Percentiles rank a stretch among this genome's conserved stretches.
phyloP scores from a whole-genome alignment of 2,888 invertebrate genomes.

The Tiliacea citrago region DNA sequence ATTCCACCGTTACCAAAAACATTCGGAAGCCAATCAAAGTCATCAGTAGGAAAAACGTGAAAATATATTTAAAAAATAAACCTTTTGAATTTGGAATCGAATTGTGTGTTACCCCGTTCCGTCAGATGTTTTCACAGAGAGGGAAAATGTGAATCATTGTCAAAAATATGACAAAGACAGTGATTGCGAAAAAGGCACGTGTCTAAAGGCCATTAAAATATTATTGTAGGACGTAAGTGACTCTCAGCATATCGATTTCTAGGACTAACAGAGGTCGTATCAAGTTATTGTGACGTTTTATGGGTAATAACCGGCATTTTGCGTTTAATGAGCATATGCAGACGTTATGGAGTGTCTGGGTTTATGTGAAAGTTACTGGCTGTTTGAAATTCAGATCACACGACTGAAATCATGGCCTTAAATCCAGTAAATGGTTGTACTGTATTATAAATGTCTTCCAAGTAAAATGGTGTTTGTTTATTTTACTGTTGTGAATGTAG shows the following conservation, averaged over 20 bases:
- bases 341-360: conserved; percentile 29
- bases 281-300: conserved; percentile 39
- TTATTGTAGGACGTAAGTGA: conserved; percentile 1
- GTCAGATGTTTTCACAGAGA: conserved; percentile 9
- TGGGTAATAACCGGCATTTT: conserved; percentile 37
- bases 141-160: conserved; percentile 39
- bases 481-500: neutral
- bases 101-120: conserved; percentile 13
- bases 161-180: conserved; percentile 7
- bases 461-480: neutral
- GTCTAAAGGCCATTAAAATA: conserved; percentile 4
- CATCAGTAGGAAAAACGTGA: conserved; percentile 10
- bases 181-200: conserved; percentile 13
- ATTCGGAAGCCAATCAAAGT: conserved; percentile 23
- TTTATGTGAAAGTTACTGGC: conserved; percentile 14
- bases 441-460: neutral
- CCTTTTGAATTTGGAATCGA: conserved; percentile 9
- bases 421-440: neutral
- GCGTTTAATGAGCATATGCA: conserved; percentile 33
- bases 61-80: neutral
- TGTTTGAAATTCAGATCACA: conserved; percentile 38
- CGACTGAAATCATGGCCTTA: neutral
- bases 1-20: neutral
- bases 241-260: conserved; percentile 49
- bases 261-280: conserved; percentile 29